Conservation (phyloP, 1,140 invertebrate species). For the Hypsibius dujardini region DNA sequence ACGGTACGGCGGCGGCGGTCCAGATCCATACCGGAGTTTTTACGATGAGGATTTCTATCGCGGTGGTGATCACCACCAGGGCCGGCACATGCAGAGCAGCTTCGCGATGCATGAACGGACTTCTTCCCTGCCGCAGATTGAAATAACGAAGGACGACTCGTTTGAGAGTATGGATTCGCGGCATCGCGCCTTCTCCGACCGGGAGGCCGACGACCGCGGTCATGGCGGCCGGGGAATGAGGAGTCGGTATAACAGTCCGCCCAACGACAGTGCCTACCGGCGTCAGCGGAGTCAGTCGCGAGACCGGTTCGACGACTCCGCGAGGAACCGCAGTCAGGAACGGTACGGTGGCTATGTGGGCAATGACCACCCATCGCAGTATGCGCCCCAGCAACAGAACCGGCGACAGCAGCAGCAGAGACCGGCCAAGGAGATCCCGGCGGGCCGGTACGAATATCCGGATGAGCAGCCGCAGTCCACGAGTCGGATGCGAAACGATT, state of each 20-base stretch:
- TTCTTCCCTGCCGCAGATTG: slow-evolving; percentile 13
- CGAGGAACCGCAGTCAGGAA: not conserved
- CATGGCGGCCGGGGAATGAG: slow-evolving; percentile 18
- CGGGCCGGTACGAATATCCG: not conserved
- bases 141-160: slow-evolving; percentile 49
- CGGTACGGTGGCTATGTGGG: not conserved
- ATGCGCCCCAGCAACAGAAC: not conserved
- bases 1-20: not conserved
- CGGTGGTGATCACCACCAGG: not conserved
- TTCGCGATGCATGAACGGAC: not conserved
- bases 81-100: not conserved
- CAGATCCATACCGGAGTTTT: too few relatives aligned
- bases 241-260: slow-evolving; percentile 17
- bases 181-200: slow-evolving; percentile 15
- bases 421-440: not conserved
- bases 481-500: not conserved
- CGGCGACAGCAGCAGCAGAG: not conserved
- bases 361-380: not conserved
- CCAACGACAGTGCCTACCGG: slow-evolving; percentile 18
- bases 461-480: not conserved
- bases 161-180: slow-evolving; percentile 17
- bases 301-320: not conserved
- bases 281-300: slow-evolving; percentile 19
- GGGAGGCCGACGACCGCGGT: slow-evolving; percentile 19
- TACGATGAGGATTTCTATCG: too few relatives aligned